Percentiles rank a stretch among this genome's conserved stretches.
Conservation (phyloP, 1,140 invertebrate species). For the Drosophila serrata region DNA sequence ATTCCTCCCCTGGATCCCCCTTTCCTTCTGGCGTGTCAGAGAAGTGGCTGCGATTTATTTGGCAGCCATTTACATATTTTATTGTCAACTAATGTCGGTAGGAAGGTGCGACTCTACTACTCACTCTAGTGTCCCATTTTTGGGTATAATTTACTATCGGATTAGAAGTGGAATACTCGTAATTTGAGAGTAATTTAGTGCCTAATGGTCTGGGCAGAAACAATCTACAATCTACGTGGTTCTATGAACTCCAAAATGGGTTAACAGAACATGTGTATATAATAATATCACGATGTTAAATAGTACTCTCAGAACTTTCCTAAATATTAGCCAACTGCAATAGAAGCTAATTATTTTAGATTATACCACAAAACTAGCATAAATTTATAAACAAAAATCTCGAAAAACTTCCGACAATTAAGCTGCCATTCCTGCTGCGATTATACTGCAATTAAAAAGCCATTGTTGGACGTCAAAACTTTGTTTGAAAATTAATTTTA, state of each 20-base stretch:
- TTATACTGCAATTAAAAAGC: constrained; percentile 29
- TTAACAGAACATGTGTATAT: background rate
- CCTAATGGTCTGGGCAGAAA: constrained; percentile 26
- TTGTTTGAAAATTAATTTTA: constrained; percentile 17
- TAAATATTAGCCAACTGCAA: background rate
- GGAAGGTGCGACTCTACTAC: constrained; percentile 18
- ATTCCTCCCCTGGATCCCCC: constrained; percentile 13
- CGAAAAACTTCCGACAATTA: constrained; percentile 9
- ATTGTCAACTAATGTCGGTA: constrained; percentile 69
- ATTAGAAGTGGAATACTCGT: constrained; percentile 41
- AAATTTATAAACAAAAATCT: constrained; percentile 13
- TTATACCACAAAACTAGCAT: background rate
- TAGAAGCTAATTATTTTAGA: background rate
- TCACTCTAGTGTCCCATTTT: constrained; percentile 39
- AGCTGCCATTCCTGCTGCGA: constrained; percentile 18
- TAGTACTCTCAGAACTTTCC: too few relatives aligned
- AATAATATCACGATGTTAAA: background rate
- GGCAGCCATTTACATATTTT: constrained; percentile 80
- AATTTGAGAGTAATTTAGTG: constrained; percentile 47
- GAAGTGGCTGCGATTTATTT: constrained; percentile 78
- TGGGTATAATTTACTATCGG: constrained; percentile 36
- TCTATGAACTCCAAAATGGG: constrained; percentile 1
- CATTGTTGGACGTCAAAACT: constrained; percentile 18
- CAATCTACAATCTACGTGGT: background rate
- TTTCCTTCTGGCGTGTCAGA: constrained; percentile 38